A percentile compares a stretch with the other conserved stretches of the same genome.
Evolutionary conservation across 2,113 vertebrate genomes (phyloP).

Genomic region (Halcyon senegalensis): DNA sequence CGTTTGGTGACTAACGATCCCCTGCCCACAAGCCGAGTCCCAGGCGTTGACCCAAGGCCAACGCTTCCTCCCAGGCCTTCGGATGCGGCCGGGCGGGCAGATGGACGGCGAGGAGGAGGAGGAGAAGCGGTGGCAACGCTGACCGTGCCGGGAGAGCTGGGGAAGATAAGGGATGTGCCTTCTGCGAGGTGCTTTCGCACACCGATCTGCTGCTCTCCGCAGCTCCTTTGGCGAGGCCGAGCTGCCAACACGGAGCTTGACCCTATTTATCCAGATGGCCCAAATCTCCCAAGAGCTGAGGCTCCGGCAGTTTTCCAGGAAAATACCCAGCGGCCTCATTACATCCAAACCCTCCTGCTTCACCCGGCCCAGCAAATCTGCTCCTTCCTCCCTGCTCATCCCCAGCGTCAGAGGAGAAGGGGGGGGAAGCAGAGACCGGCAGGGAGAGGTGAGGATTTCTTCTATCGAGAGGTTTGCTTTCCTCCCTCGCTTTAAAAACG

Average conservation of each 20-base stretch:
- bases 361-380: background rate
- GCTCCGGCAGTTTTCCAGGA: conserved; percentile 27
- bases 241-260: conserved; percentile 64
- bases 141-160: background rate
- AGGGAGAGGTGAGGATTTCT: background rate
- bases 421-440: background rate
- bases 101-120: background rate
- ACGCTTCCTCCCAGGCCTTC: background rate
- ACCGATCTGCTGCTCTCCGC: conserved; percentile 51
- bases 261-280: conserved; percentile 79
- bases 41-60: background rate
- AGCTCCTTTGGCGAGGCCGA: background rate
- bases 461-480: background rate
- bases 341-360: conserved; percentile 11
- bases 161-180: conserved; percentile 32
- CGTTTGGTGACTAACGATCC: fast-evolving
- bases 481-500: background rate
- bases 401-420: background rate
- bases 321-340: conserved; percentile 56
- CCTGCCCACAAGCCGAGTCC: background rate
- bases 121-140: background rate
- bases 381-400: background rate
- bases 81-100: background rate
- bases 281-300: conserved; percentile 24
- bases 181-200: conserved; percentile 52